Evolutionary conservation across 1,140 invertebrate species (phyloP), one percentile per base, ranked within the genome.

Genomic region (Andricus grossulariae): DNA sequence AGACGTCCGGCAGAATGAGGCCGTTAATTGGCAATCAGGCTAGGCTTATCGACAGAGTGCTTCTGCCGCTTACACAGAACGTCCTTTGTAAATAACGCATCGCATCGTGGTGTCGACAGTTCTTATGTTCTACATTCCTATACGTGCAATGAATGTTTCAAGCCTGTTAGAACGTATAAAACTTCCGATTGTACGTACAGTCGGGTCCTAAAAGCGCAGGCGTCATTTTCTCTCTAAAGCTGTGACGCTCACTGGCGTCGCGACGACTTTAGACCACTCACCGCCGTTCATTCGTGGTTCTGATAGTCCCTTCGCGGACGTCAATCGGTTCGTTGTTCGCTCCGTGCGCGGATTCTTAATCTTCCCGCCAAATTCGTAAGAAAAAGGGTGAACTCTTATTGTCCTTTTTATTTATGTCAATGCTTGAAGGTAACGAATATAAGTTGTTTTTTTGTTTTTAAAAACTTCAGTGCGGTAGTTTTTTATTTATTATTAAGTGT

Each of bases 231-330:
- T 81, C 79, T 75, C 78, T 80, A 83, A 76, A 81, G 57, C 25
- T 25, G 57, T 60, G 57, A 60, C 57, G 74, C 82, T 77, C 79
- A 76, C 82, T 66, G 79, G 82, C 79, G 66, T 81, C 78, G 79
- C 80, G 80, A 81, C 82, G 80, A 81, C 76, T 66, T 66, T 66
- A 66, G 60, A 66, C 25, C 60, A 66, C 39, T 66, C 60, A 32
- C 32, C 39, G 39, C 39, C 60, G 60, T 80, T 77, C 18, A 55
- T 73, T 57, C 76, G 77, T 73, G 75, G 79, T 75, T 76, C 71
- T 78, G 76, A 83, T 77, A 83, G 82, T 83, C 82, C 77, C 77
- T 55, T 77, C 73, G 73, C 79, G 82, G 76, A 83, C 80, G 75
- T 72, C 75, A 77, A 50, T 74, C 74, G 72, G 79, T 60, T 75